Percentiles rank a stretch among this genome's conserved stretches.
These are phyloP conservation scores for Gadopsis bispinosus DNA, from an alignment of 2,797 vertebrate species.

Conservation along the genomic window DNA sequence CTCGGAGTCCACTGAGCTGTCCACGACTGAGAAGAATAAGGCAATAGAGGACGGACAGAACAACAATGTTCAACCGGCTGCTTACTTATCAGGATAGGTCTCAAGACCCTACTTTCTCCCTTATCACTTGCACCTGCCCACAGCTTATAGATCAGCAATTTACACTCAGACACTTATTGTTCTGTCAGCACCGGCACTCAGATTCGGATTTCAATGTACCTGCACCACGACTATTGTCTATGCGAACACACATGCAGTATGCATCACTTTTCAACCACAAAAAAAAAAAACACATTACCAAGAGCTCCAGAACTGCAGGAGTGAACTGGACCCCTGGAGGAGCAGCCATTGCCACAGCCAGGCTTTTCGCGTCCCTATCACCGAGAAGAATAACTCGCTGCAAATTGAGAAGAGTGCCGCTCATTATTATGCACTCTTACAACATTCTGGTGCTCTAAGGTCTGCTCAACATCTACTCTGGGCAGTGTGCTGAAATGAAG, in stretches of 20 bases:
- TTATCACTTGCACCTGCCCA: slow-evolving; percentile 50
- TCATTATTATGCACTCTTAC: slow-evolving; percentile 25
- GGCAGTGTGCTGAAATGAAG: slow-evolving; percentile 32
- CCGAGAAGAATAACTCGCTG: slow-evolving; percentile 39
- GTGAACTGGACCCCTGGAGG: slow-evolving; percentile 40
- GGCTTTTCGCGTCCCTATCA: slow-evolving; percentile 34
- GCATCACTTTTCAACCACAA: slow-evolving; percentile 27
- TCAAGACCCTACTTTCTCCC: slow-evolving; percentile 8
- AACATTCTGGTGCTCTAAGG: slow-evolving; percentile 62
- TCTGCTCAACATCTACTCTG: slow-evolving; percentile 41
- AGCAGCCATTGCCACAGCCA: slow-evolving; percentile 38
- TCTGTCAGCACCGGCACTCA: slow-evolving; percentile 54
- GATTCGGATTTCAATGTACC: slow-evolving; percentile 33
- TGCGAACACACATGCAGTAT: slow-evolving; percentile 43
- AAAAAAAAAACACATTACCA: background rate
- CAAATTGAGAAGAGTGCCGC: slow-evolving; percentile 15
- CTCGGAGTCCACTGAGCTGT: slow-evolving; percentile 72
- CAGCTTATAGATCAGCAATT: slow-evolving; percentile 70
- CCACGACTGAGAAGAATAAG: slow-evolving; percentile 81
- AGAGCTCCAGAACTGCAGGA: slow-evolving; percentile 25
- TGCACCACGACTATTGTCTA: slow-evolving; percentile 23
- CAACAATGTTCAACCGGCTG: slow-evolving; percentile 79
- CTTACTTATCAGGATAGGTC: slow-evolving; percentile 80
- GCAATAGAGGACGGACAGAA: slow-evolving; percentile 87
- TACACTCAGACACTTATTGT: slow-evolving; percentile 43